Evolutionary conservation across 2,797 vertebrate species (phyloP), one percentile per base, ranked within the genome.

Genomic region (Bovichtus diacanthus): DNA sequence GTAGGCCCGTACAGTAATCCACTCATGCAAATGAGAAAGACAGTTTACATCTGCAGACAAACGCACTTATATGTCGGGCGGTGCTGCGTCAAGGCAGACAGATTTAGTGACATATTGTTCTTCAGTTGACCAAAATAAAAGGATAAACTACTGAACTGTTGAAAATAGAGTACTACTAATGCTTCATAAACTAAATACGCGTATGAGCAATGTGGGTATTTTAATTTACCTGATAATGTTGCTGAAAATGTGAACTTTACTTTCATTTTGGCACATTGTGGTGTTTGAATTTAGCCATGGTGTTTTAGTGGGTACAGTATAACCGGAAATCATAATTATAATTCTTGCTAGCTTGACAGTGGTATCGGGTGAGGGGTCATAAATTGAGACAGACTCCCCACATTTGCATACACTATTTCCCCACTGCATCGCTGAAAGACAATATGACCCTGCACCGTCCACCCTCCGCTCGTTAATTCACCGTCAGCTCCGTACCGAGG

Each of bases 371-470:
- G 91, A 93, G 84, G 92, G 95, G 94, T 94, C 92, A 93, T 88
- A 86, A 84, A 92, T 65, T 83, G 77, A 92, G 87, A 88, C 91
- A 78, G 90, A 89, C 81, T 86, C 87, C 79, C 55, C 73, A 81
- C 66, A 84, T 87, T 85, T 87, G 81, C 91, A 90, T 87, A 83
- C 78, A 75, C 67, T 91, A 84, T 86, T 84, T 85, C 80, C 79
- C 90, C 88, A 85, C 93, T 87, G 94, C 94, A 93, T 86, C 91
- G 93, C 92, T 83, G 86, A 88, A 91, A 91, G 90, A 95, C 93
- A 92, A 90, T 83, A 95, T 95, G 94, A 94, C 92, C 93, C 93
- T 74, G 90, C 79, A 72, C 71, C 72, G 80, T 85, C 86, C 88
- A 87, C 82, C 88, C 86, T 87, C 73, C 58, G 76, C 83, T 76